Percentiles rank a stretch among this genome's conserved stretches.
These are phyloP conservation scores for Amphiprion ocellaris DNA, from an alignment of 2,113 vertebrate genomes.

Conservation along the genomic window DNA sequence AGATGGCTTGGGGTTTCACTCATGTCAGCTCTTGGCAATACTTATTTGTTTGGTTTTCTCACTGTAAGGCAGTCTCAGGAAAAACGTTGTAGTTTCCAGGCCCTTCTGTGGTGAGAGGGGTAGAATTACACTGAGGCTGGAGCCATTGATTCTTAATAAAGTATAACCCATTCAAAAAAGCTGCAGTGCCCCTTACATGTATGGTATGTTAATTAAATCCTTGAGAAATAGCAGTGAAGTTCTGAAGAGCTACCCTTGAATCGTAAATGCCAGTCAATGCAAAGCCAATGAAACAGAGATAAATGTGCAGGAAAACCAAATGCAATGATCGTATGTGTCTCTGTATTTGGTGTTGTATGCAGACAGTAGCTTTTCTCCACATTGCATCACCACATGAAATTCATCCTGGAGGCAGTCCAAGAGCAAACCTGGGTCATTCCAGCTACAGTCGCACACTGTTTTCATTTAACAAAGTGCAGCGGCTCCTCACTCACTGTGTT, in stretches of 20 bases:
- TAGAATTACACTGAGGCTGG: constrained; percentile 49
- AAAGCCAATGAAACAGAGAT: background rate
- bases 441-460: constrained; percentile 32
- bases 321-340: constrained; percentile 10
- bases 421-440: constrained; percentile 23
- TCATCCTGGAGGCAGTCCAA: constrained; percentile 10
- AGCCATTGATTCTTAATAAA: constrained; percentile 55
- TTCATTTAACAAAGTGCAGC: constrained; percentile 8
- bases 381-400: constrained; percentile 16
- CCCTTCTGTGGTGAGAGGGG: constrained; percentile 54
- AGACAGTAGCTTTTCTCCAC: constrained; percentile 9
- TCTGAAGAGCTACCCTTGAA: background rate
- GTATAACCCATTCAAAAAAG: constrained; percentile 53
- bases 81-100: constrained; percentile 65
- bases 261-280: background rate
- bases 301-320: background rate
- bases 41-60: constrained; percentile 73
- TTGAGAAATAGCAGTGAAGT: background rate
- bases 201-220: constrained; percentile 31
- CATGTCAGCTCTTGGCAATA: constrained; percentile 67
- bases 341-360: constrained; percentile 3
- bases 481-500: constrained; percentile 86
- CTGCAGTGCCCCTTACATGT: background rate
- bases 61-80: constrained; percentile 62
- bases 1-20: constrained; percentile 74